Base-by-base conservation (phyloP, 2,888 invertebrate genomes). In the Brachyopa scutellaris region DNA sequence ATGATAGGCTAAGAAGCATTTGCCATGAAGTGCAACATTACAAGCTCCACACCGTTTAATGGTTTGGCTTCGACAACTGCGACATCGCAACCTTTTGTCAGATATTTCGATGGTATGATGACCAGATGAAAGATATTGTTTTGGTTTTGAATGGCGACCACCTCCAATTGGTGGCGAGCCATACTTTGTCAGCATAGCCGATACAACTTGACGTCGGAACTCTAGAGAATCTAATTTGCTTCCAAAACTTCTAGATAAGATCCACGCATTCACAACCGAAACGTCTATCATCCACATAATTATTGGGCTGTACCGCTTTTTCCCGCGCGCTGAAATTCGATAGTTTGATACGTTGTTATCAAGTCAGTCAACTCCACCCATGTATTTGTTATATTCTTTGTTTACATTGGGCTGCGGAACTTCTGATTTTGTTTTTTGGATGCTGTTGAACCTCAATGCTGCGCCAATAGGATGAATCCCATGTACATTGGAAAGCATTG, bases 101-200 rank as follows among this genome's bases (percentile, higher is more conserved):
- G 26, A 47, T 21, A 26, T 47, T 47, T 47, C 47, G 15, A 47
- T 38, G 15, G 38, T 15, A 38, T 38, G 38, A 38, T 38, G 15
- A 38, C 38, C 38, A 38, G 38, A 38, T 38, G 38, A 38, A 38
- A 38, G 38, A 38, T 38, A 38, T 38, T 38, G 15, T 38, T 38
- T 38, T 38, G 38, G 13, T 38, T 38, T 38, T 15, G 4, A 38
- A 38, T 38, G 15, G 15, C 13, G 15, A 15, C 38, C 38, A 38
- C 38, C 7, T 8, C 38, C 15, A 13, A 13, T 5, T 38, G 38
- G 38, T 38, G 38, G n/a, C n/a, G n/a, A n/a, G n/a, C n/a, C n/a
- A n/a, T n/a, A n/a, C n/a, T n/a, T n/a, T n/a, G 38, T 13, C 38
- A 38, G 38, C 38, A 38, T 38, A 13, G 38, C 15, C 15, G 38